Conservation (phyloP, 2,113 vertebrate species). For the Macaca nemestrina region DNA sequence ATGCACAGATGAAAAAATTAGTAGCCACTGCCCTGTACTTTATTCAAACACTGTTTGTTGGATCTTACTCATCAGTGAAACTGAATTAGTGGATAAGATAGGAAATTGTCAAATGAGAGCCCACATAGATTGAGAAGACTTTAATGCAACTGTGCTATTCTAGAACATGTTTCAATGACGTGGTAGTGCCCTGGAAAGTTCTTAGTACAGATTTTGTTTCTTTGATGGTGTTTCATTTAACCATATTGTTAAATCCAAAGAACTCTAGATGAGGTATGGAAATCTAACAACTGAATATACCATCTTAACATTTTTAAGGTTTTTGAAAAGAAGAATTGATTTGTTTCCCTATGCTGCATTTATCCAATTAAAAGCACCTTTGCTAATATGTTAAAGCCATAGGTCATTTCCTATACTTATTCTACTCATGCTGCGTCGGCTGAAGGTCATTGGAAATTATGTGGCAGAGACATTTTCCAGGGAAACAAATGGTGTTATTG, state of each 20-base stretch:
- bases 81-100: neutral
- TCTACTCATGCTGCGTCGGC: neutral
- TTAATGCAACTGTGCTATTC: neutral
- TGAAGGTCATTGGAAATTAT: slow-evolving; percentile 60
- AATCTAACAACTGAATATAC: slow-evolving; percentile 5
- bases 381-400: slow-evolving; percentile 7
- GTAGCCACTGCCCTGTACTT: slow-evolving; percentile 58
- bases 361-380: slow-evolving; percentile 61
- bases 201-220: neutral
- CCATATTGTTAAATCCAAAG: neutral
- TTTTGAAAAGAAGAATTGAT: slow-evolving; percentile 30
- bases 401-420: slow-evolving; percentile 34
- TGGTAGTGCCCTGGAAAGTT: neutral
- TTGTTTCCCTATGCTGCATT: slow-evolving; percentile 50
- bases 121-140: neutral
- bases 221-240: neutral
- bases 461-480: slow-evolving; percentile 22
- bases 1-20: slow-evolving; percentile 73
- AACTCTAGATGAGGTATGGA: neutral
- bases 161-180: neutral
- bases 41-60: slow-evolving; percentile 11
- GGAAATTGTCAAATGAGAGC: neutral
- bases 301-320: slow-evolving; percentile 27
- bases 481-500: slow-evolving; percentile 36
- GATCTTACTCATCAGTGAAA: neutral